phyloP scores from a whole-genome alignment of 2,113 vertebrate genomes.

The Eulemur rufifrons region DNA sequence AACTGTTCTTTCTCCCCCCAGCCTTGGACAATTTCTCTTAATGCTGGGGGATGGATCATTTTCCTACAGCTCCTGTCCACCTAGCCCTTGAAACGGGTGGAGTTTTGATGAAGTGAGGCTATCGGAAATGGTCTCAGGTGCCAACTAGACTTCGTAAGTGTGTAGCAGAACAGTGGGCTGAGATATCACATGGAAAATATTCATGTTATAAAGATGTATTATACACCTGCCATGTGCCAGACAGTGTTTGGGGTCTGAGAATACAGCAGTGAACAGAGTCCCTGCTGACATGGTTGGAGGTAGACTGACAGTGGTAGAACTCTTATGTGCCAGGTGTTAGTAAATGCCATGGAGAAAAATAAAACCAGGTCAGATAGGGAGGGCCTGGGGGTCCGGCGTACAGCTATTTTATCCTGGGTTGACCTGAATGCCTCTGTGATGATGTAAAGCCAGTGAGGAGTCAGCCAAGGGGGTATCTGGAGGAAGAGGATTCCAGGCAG shows the following conservation, averaged over 20 bases:
- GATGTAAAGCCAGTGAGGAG: not conserved
- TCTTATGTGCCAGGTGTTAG: not conserved
- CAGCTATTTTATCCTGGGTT: not conserved
- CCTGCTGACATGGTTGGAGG: not conserved
- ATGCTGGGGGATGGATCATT: not conserved
- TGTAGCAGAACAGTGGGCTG: not conserved
- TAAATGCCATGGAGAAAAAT: not conserved
- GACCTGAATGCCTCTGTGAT: not conserved
- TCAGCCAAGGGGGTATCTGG: not conserved
- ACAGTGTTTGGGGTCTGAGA: not conserved
- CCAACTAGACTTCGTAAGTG: not conserved
- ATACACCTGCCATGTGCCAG: not conserved
- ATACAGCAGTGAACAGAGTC: not conserved
- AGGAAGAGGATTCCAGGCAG: not conserved
- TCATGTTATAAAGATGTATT: constrained; percentile 2
- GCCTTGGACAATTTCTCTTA: not conserved
- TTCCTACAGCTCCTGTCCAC: not conserved
- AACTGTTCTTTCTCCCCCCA: not conserved
- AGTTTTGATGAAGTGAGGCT: not conserved
- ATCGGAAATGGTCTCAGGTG: not conserved
- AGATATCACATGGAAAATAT: not conserved
- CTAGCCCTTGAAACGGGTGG: not conserved
- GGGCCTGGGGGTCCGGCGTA: not conserved
- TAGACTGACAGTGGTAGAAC: not conserved
- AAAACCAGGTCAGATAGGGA: not conserved